Evolutionary conservation across 2,113 vertebrate species (phyloP), one percentile per base, ranked within the genome.

Genomic region (Cephalopterus ornatus): DNA sequence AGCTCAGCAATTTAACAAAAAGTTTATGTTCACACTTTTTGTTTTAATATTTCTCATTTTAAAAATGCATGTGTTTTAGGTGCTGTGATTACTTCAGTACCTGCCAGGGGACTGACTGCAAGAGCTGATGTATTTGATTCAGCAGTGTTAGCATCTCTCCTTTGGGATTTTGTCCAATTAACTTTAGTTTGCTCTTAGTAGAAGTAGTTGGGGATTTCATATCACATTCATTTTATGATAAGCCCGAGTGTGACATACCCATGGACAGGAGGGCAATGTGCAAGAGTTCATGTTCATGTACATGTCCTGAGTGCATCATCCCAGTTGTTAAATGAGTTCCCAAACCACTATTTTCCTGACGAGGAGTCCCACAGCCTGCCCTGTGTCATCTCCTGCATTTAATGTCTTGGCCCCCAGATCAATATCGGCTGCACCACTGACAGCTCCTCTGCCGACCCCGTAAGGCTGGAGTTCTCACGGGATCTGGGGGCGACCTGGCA

Each of bases 401-500:
- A 37, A 27, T 71, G 47, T 96, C 91, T 94, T 95, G 27, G 52
- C 12, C 46, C 78, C 32, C 96, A 99, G 99, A 99, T 99, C 95
- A 99, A 99, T 35, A 98, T 99, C 3, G 99, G 99, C 87, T 99
- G 99, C 97, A 99, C 99, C 37, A 98, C 98, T 2, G 99, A 99
- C 39, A 99, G 99, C 96, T 99, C 99, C 24, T 99, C 99, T 21
- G 95, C 98, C 2, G 97, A 99, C 70, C 98, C 99, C 0, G 98
- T 99, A 49, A 99, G 96, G 84, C 88, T 99, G 85, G 99, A 99
- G 97, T 99, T 99, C 97, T 99, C 99, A 3, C 96, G 99, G 67
- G 99, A 99, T 96, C 99, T 99, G 47, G 99, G 99, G 32, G 98
- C 99, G 2, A 99, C 99, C 2, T 99, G 99, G 99, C 99, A 99